phyloP scores from a whole-genome alignment of 2,888 invertebrate genomes.

The Digitonthophagus gazella region DNA sequence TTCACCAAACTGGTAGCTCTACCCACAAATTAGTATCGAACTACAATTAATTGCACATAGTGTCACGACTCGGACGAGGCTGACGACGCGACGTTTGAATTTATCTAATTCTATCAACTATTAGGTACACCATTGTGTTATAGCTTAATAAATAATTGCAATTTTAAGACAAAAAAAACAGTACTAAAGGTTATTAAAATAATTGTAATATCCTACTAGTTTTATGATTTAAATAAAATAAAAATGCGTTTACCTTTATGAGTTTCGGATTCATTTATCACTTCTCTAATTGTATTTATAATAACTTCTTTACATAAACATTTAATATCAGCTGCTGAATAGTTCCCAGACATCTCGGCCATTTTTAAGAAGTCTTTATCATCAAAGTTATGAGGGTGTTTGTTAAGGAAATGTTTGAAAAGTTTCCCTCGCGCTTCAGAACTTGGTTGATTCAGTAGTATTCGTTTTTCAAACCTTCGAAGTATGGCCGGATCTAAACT shows the following conservation, averaged over 20 bases:
- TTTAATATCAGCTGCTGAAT: conserved; percentile 87
- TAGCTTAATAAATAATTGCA: too few relatives aligned
- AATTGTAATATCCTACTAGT: too few relatives aligned
- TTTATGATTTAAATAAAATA: too few relatives aligned
- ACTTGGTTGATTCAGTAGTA: conserved; percentile 77
- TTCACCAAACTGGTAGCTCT: too few relatives aligned
- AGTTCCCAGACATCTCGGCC: conserved; percentile 64
- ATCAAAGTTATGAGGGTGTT: conserved; percentile 49
- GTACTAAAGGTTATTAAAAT: too few relatives aligned
- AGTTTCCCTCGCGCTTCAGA: conserved; percentile 64
- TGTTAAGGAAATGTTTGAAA: conserved; percentile 62
- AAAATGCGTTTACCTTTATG: not conserved
- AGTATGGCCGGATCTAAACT: conserved; percentile 80
- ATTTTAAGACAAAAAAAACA: too few relatives aligned
- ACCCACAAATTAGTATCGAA: too few relatives aligned
- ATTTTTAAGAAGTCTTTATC: conserved; percentile 55
- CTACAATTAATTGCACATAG: too few relatives aligned
- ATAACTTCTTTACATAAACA: conserved; percentile 85
- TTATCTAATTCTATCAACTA: too few relatives aligned
- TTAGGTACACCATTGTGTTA: too few relatives aligned
- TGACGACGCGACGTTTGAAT: too few relatives aligned
- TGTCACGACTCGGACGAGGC: too few relatives aligned
- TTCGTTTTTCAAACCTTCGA: conserved; percentile 82
- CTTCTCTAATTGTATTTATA: conserved; percentile 72
- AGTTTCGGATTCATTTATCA: not conserved